These are phyloP conservation scores for Cheilosia pagana DNA, from an alignment of 2,888 invertebrate genomes.

Conservation along the genomic window DNA sequence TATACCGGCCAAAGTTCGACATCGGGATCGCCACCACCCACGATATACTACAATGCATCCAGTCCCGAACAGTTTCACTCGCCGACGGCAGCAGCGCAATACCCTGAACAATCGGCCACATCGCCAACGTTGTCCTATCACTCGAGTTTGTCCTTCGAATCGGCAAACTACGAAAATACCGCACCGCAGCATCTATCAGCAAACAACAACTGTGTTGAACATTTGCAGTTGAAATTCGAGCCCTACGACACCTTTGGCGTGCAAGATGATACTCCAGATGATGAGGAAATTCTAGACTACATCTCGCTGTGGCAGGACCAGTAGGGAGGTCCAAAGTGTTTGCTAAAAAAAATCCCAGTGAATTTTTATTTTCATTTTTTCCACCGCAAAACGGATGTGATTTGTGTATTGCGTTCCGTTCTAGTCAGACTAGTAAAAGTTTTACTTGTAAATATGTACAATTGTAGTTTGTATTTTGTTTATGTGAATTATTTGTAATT, in stretches of 20 bases:
- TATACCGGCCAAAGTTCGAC: conserved; percentile 72
- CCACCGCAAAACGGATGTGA: conserved; percentile 70
- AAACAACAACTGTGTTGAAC: conserved; percentile 76
- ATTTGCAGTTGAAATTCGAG: conserved; percentile 83
- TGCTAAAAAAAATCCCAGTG: conserved; percentile 58
- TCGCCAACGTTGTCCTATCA: conserved; percentile 81
- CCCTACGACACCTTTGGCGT: conserved; percentile 90
- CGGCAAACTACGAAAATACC: conserved; percentile 79
- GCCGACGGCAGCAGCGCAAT: conserved; percentile 77
- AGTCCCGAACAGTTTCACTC: conserved; percentile 83
- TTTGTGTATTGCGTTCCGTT: conserved; percentile 33
- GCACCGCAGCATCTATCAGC: conserved; percentile 39
- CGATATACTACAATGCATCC: conserved; percentile 76
- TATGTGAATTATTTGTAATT: not conserved
- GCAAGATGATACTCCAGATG: conserved; percentile 90
- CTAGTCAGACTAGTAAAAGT: conserved; percentile 74
- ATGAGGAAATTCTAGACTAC: conserved; percentile 92
- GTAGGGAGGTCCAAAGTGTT: conserved; percentile 57
- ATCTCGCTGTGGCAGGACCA: conserved; percentile 82
- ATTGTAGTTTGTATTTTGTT: conserved; percentile 5
- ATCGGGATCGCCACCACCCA: conserved; percentile 75
- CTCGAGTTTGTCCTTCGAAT: conserved; percentile 81
- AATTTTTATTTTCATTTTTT: conserved; percentile 54
- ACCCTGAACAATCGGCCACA: conserved; percentile 77
- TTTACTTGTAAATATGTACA: conserved; percentile 51